A percentile compares a stretch with the other conserved stretches of the same genome.
phyloP scores from a whole-genome alignment of 2,888 invertebrate species.

The Epistrophe grossulariae region DNA sequence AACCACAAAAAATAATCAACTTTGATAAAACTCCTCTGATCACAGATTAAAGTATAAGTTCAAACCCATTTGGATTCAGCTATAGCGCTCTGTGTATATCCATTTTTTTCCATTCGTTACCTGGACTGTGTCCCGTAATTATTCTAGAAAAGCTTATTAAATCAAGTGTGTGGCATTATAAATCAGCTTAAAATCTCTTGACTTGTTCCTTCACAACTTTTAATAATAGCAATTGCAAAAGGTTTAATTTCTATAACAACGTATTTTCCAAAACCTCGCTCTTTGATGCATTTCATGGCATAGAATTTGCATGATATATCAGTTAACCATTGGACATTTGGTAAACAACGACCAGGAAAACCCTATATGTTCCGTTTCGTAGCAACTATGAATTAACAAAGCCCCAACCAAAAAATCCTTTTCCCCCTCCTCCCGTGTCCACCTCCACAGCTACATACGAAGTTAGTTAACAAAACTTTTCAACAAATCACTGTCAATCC shows the following conservation, averaged over 20 bases:
- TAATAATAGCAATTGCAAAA: not conserved
- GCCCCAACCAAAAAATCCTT: not conserved
- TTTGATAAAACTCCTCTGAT: too few species aligned
- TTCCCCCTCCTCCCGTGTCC: not conserved
- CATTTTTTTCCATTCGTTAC: too few species aligned
- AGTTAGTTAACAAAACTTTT: conserved; percentile 58
- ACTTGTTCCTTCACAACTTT: not conserved
- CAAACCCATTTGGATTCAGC: too few species aligned
- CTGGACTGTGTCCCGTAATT: too few species aligned
- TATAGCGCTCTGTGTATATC: too few species aligned
- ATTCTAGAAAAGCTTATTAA: not conserved
- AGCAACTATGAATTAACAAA: conserved; percentile 22
- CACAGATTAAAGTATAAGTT: too few species aligned
- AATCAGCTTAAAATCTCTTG: not conserved
- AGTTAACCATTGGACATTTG: not conserved
- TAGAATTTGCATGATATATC: conserved; percentile 21
- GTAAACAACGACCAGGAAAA: not conserved
- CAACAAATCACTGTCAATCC: conserved; percentile 71
- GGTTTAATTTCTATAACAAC: not conserved
- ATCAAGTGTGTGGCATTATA: not conserved
- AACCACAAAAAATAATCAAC: too few species aligned
- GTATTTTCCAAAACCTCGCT: conserved; percentile 19
- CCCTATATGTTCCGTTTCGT: conserved; percentile 6
- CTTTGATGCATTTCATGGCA: conserved; percentile 8
- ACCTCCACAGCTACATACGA: not conserved